Evolutionary conservation across 2,797 vertebrate genomes (phyloP).

Genomic region (Megalops cyprinoides): DNA sequence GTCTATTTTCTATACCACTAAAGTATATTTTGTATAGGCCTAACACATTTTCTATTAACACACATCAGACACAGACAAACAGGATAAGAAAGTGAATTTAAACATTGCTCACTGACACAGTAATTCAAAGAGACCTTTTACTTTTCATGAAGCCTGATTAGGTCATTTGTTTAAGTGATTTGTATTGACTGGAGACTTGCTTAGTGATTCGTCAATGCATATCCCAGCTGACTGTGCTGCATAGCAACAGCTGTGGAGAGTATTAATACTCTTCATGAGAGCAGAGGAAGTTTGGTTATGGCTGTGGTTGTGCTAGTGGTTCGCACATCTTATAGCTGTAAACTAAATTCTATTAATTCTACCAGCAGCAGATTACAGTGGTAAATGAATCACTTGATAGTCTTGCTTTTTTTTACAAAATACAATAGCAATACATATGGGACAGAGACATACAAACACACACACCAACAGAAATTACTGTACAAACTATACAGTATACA

Average conservation of each 20-base stretch:
- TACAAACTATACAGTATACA: too few relatives aligned
- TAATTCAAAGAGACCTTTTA: not conserved
- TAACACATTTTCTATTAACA: too few relatives aligned
- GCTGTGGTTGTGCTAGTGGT: not conserved
- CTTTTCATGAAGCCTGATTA: not conserved
- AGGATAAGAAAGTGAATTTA: slow-evolving; percentile 8
- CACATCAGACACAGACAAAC: slow-evolving; percentile 28
- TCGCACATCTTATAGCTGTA: not conserved
- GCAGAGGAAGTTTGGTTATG: too few relatives aligned
- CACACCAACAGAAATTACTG: too few relatives aligned
- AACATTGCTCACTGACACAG: slow-evolving; percentile 23
- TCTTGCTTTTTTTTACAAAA: too few relatives aligned
- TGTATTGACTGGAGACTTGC: slow-evolving; percentile 24
- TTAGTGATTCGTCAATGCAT: not conserved
- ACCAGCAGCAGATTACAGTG: too few relatives aligned
- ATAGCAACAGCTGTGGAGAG: not conserved
- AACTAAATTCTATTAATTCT: too few relatives aligned
- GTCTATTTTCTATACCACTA: not conserved
- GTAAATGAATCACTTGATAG: too few relatives aligned
- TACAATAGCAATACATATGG: too few relatives aligned
- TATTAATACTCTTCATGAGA: slow-evolving; percentile 15
- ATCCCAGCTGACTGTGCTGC: not conserved
- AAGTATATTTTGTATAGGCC: too few relatives aligned
- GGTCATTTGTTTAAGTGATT: not conserved
- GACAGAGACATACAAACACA: too few relatives aligned